Evolutionary conservation across 2,888 invertebrate species (phyloP), one percentile per base, ranked within the genome.

Genomic region (Lagria hirta): DNA sequence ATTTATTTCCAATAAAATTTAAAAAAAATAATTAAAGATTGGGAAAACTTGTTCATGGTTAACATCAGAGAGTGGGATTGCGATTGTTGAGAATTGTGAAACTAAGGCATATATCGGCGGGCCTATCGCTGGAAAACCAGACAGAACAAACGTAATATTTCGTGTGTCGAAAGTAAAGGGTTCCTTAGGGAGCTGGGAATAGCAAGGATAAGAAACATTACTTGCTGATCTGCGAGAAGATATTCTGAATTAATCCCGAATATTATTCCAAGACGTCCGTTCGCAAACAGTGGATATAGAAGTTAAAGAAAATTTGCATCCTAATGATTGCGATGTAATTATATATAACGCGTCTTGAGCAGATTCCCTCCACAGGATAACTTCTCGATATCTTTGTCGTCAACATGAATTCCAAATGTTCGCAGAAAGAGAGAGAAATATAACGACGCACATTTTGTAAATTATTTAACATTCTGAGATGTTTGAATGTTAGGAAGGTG

Each of bases 241-340:
- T 68, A 69, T 66, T 62, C 61, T 54, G 64, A 66, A 69, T 69
- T 70, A 69, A 69, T 70, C 67, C 67, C 53, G 66, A 68, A 68
- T 70, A 70, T 68, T 68, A 67, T 66, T 65, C 65, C 61, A 64
- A 66, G 68, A 64, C 62, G 42, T 43, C 43, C 43, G 47, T 47
- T 47, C 62, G 64, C 63, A 65, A 65, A 66, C 64, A 65, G 61
- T 62, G 64, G 64, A 65, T 66, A 66, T 65, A 65, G 65, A 64
- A 68, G 66, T 68, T 68, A 63, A 67, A 68, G 69, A 68, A 64
- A 68, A 69, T 69, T 69, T 69, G 68, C 69, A 69, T 69, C 65
- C 59, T 66, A 69, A 69, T 67, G 68, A 67, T 65, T 62, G 64
- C 62, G 61, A 57, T 62, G 65, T 66, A 69, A 69, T 69, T 69